These are phyloP conservation scores for Venturia canescens DNA, from an alignment of 1,140 invertebrate genomes.

Conservation along the genomic window DNA sequence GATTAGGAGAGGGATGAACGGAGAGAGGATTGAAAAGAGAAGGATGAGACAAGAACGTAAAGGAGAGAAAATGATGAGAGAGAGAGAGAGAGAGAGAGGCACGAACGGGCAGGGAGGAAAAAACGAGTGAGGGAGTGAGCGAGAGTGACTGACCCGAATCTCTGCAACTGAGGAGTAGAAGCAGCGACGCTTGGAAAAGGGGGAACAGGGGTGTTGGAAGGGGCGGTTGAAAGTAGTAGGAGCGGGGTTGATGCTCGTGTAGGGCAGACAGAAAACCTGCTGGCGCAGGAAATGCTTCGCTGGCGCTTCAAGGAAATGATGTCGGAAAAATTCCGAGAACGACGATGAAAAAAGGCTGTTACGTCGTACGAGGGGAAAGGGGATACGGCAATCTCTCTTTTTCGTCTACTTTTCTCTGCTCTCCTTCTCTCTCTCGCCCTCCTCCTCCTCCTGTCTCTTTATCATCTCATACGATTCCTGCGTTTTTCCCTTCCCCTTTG, in stretches of 20 bases:
- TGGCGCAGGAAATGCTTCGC: conserved; percentile 71
- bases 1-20: neutral
- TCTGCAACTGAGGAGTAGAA: conserved; percentile 66
- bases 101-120: conserved; percentile 43
- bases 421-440: neutral
- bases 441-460: neutral
- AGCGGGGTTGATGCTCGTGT: conserved; percentile 21
- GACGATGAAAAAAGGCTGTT: conserved; percentile 43
- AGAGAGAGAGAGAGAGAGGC: conserved; percentile 39
- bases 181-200: conserved; percentile 60
- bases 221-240: neutral
- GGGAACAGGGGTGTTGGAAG: neutral
- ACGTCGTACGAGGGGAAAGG: conserved; percentile 2
- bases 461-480: conserved; percentile 10
- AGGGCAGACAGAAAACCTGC: conserved; percentile 70
- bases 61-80: neutral
- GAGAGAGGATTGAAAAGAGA: neutral
- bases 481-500: neutral
- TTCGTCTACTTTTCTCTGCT: neutral
- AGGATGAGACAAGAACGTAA: conserved; percentile 36
- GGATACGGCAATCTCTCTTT: conserved; percentile 44
- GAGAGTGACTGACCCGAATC: conserved; percentile 65
- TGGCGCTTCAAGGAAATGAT: conserved; percentile 69
- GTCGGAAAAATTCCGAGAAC: conserved; percentile 64
- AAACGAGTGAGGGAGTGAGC: conserved; percentile 45